Evolutionary conservation across 2,888 invertebrate genomes (phyloP), one percentile per base, ranked within the genome.

Genomic region (Metalampra italica): DNA sequence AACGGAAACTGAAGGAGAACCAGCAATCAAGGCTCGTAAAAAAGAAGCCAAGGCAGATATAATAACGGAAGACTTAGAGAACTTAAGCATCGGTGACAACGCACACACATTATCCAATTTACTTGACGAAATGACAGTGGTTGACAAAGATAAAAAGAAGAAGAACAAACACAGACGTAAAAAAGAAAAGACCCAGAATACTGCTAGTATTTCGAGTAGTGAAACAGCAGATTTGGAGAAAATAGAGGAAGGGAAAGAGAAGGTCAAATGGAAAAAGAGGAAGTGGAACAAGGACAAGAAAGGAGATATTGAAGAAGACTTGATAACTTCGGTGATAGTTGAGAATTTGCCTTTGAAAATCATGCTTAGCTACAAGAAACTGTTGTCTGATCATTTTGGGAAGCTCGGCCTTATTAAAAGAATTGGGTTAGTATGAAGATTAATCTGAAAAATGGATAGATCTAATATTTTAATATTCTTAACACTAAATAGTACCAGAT

Each of bases 271-370:
- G 88, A 73, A 67, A 41, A 83, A 76, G 48, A 69, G 80, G 7
- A 84, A 78, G 48, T 87, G 84, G 86, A 85, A 87, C 50, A 87
- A 84, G 52, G 82, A 77, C 32, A 75, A 63, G 43, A 80, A 79
- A 50, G 75, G 67, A 4, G 70, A 68, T 3, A 45, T 58, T 2
- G 63, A 56, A 14, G 63, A 61, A 3, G 62, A 66, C 0, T 45
- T 66, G 2, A 52, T 56, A 1, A 72, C 65, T 8, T 70, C 76
- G 0, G 62, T 89, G 1, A 60, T 83, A 29, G 64, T 87, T 34
- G 84, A 86, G 43, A 85, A 84, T 49, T 48, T 89, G 36, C 83
- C 89, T 0, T 48, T 83, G 1, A 62, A 65, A 7, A 66, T 84
- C 9, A 67, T 86, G 63, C 64, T 77, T 9, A 66, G 54, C 40